phyloP scores from a whole-genome alignment of 2,888 invertebrate genomes.

The Lasioglossum oenotherae region DNA sequence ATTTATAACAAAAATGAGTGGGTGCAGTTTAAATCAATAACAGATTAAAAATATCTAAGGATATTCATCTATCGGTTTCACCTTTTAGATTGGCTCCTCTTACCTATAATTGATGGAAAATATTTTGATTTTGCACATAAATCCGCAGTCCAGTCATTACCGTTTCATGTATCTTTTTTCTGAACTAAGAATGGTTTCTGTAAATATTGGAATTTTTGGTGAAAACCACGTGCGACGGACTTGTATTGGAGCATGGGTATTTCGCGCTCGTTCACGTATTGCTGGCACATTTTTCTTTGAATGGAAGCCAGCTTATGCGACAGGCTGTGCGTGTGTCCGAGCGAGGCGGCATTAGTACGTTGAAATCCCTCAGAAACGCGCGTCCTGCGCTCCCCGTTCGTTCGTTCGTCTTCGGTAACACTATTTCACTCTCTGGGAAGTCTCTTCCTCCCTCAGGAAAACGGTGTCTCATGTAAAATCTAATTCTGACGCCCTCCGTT shows the following conservation, averaged over 20 bases:
- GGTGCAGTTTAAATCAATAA: too few relatives aligned
- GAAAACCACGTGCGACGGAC: not conserved
- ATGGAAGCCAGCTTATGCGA: conserved; percentile 39
- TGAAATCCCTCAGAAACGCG: conserved; percentile 49
- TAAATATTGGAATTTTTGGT: not conserved
- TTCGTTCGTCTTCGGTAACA: conserved; percentile 58
- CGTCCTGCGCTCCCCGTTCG: conserved; percentile 11
- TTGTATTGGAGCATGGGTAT: not conserved
- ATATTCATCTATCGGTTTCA: too few relatives aligned
- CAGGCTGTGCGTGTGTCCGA: conserved; percentile 38
- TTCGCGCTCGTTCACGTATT: not conserved
- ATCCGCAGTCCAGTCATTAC: too few relatives aligned
- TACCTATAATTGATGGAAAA: too few relatives aligned
- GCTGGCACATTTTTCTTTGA: conserved; percentile 10
- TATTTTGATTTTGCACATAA: too few relatives aligned
- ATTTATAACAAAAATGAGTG: too few relatives aligned
- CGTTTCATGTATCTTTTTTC: too few relatives aligned
- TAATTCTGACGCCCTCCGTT: conserved; percentile 63
- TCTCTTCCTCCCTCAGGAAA: conserved; percentile 53
- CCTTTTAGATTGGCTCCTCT: too few relatives aligned
- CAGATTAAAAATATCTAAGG: too few relatives aligned
- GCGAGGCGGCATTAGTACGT: conserved; percentile 49
- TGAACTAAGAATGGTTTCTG: too few relatives aligned
- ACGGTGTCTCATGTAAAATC: conserved; percentile 69
- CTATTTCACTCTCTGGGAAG: conserved; percentile 60